Evolutionary conservation across 2,797 vertebrate species (phyloP).

Genomic region (Pitangus sulphuratus): DNA sequence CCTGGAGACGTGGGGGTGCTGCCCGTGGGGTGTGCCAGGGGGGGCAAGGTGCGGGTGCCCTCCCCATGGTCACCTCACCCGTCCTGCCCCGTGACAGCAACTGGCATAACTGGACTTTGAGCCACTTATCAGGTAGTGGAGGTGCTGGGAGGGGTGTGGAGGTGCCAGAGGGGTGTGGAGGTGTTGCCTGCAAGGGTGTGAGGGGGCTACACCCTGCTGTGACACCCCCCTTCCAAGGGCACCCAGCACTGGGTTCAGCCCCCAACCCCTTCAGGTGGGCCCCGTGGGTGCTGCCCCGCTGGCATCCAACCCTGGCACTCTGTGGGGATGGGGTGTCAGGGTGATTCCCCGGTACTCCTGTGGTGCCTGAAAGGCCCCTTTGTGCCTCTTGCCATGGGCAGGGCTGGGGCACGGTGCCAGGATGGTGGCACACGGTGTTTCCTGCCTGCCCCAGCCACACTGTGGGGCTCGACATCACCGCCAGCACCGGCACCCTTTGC

Average conservation of each 20-base stretch:
- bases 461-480: accelerated
- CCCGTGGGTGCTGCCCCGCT: accelerated
- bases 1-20: neutral
- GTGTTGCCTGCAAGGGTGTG: neutral
- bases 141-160: neutral
- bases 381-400: neutral
- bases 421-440: accelerated
- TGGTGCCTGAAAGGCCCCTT: neutral
- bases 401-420: neutral
- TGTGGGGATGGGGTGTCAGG: accelerated
- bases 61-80: accelerated
- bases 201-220: neutral
- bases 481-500: neutral
- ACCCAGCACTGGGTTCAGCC: neutral
- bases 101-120: slow-evolving; percentile 44
- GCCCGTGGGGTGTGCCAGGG: neutral
- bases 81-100: neutral
- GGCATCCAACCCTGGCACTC: neutral
- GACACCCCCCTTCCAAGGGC: neutral
- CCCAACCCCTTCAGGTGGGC: accelerated
- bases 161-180: neutral
- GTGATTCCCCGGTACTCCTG: accelerated
- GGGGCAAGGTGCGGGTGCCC: neutral
- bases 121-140: neutral
- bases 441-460: neutral